These are phyloP conservation scores for Polia nebulosa DNA, from an alignment of 2,888 invertebrate genomes.

Conservation along the genomic window DNA sequence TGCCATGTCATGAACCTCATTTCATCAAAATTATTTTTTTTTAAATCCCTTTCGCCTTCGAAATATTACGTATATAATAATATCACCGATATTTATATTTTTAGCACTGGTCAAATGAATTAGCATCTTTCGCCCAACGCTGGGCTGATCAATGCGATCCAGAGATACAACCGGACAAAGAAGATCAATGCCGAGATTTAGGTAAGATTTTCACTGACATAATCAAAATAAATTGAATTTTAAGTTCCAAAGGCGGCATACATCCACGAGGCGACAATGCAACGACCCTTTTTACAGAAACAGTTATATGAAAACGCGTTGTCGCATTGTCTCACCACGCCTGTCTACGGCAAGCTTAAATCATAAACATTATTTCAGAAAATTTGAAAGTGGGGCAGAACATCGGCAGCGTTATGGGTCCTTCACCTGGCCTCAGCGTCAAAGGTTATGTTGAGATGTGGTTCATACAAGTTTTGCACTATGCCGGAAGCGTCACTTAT, in stretches of 20 bases:
- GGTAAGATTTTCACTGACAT: conserved; percentile 67
- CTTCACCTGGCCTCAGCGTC: conserved; percentile 76
- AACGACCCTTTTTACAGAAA: neutral
- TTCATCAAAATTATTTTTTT: neutral
- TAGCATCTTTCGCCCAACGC: conserved; percentile 81
- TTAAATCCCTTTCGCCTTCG: neutral
- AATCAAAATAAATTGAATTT: neutral
- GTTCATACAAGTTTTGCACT: conserved; percentile 82
- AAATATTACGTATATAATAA: neutral
- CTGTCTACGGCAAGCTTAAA: too few species aligned
- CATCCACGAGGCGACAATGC: neutral
- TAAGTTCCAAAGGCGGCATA: neutral
- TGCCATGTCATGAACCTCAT: neutral
- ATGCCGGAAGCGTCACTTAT: conserved; percentile 79
- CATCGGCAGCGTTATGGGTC: conserved; percentile 79
- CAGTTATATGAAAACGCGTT: too few species aligned
- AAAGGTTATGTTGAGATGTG: conserved; percentile 84
- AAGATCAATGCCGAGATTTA: conserved; percentile 83
- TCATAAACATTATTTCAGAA: conserved; percentile 69
- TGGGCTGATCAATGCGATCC: conserved; percentile 86
- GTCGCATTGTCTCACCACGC: too few species aligned
- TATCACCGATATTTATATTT: conserved; percentile 34
- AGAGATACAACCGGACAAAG: conserved; percentile 74
- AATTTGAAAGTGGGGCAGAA: conserved; percentile 80
- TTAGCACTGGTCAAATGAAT: conserved; percentile 82